These are phyloP conservation scores for Philopedon plagiatum DNA, from an alignment of 2,888 invertebrate species.

Conservation along the genomic window DNA sequence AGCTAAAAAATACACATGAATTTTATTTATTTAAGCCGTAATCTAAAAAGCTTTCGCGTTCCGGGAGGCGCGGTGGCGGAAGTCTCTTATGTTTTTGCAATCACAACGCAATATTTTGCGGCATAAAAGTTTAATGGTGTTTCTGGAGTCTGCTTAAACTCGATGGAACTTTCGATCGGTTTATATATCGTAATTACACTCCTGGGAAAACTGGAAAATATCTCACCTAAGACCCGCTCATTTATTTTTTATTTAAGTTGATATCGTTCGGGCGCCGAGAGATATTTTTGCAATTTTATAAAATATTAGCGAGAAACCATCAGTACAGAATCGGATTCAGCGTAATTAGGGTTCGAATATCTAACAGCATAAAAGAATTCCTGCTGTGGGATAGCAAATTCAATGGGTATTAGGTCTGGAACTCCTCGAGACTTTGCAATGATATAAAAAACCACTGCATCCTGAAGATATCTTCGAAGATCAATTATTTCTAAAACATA, in stretches of 20 bases:
- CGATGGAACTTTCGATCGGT: conserved; percentile 46
- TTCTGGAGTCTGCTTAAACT: conserved; percentile 39
- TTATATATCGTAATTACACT: conserved; percentile 45
- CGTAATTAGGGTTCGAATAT: not conserved
- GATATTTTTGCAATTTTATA: conserved; percentile 9
- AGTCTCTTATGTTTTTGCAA: conserved; percentile 44
- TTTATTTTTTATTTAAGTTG: conserved; percentile 45
- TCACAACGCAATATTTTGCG: conserved; percentile 44
- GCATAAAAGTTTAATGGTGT: conserved; percentile 49
- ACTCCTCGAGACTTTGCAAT: too few species aligned
- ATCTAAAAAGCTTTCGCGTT: conserved; percentile 24
- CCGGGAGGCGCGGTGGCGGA: not conserved
- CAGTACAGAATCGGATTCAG: not conserved
- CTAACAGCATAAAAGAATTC: too few species aligned
- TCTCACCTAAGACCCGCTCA: conserved; percentile 45
- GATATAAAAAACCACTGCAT: too few species aligned
- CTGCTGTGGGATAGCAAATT: too few species aligned
- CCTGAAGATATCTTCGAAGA: too few species aligned
- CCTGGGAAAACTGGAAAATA: conserved; percentile 42
- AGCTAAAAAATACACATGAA: conserved; percentile 7
- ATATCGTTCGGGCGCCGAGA: not conserved
- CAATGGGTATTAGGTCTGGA: too few species aligned
- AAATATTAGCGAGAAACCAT: not conserved
- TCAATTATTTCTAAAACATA: too few species aligned
- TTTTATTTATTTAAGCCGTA: conserved; percentile 26